Evolutionary conservation across 2,113 vertebrate genomes (phyloP), one percentile per base, ranked within the genome.

Genomic region (Pyxicephalus adspersus): DNA sequence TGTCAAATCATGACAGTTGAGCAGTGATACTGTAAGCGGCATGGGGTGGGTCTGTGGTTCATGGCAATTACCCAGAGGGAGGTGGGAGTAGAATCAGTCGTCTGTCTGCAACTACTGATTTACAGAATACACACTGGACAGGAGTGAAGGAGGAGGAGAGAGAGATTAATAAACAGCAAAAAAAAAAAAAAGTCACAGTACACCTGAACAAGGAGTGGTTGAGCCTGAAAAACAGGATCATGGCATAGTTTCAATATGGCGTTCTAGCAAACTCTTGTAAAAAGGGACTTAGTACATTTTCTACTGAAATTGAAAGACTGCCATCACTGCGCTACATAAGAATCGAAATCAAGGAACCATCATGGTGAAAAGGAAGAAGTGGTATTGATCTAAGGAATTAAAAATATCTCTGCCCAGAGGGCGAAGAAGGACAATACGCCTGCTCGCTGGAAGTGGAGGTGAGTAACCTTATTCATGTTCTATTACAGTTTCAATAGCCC

Each of bases 71-170:
- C 64, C 80, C 80, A 82, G 80, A 66, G 63, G 80, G 71, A 82
- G 80, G 70, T 82, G 70, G 80, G 80, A 82, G 80, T 82, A 82
- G 80, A 82, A 82, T 82, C 63, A 75, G 80, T 31, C 70, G 54
- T 75, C 80, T 82, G 80, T 82, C 50, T 75, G 71, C 63, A 82
- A 71, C 80, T 82, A 82, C 80, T 82, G 70, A 82, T 82, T 82
- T 82, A 82, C 71, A 82, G 80, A 82, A 82, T 29, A 52, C 71
- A 75, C 63, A 58, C 51, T 64, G 58, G 57, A 80, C 66, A 80
- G 70, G 63, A 63, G 71, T 38, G 79, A 74, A 52, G 71, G 63
- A 75, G 71, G 70, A 51, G 74, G 60, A 45, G 78, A 82, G 71
- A 60, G 54, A 75, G 61, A 81, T 75, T 65, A 82, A 65, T 65